Evolutionary conservation across 1,140 invertebrate species (phyloP).

Genomic region (Chironomus tepperi): DNA sequence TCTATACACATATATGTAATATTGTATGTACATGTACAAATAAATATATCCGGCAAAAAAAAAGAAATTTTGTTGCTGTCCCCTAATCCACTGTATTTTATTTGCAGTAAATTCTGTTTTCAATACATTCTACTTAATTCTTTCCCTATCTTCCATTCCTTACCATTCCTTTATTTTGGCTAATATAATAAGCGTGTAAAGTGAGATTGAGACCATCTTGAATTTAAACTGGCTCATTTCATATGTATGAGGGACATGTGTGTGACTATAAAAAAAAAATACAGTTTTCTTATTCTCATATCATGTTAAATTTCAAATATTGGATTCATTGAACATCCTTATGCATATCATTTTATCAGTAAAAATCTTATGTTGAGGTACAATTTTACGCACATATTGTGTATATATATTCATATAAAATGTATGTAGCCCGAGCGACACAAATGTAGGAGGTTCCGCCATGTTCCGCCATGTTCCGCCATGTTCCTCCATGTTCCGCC

Average conservation of each 20-base stretch:
- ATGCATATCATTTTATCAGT: not conserved
- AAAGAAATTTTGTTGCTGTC: constrained; percentile 19
- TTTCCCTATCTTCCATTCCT: too few species aligned
- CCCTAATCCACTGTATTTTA: constrained; percentile 22
- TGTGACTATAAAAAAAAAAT: constrained; percentile 14
- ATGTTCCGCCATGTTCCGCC: too few species aligned
- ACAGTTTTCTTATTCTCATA: not conserved
- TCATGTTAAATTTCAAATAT: constrained; percentile 9
- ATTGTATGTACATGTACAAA: too few species aligned
- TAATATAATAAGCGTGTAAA: not conserved
- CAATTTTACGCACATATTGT: not conserved
- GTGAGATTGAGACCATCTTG: constrained; percentile 5
- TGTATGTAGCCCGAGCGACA: too few species aligned
- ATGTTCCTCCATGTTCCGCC: too few species aligned
- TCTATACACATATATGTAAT: not conserved
- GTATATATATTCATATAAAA: constrained; percentile 3
- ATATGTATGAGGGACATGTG: constrained; percentile 12
- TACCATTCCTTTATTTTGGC: not conserved
- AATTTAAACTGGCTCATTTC: constrained; percentile 1
- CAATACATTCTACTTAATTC: not conserved
- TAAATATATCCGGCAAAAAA: constrained; percentile 1
- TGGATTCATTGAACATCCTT: not conserved
- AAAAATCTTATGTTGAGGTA: not conserved
- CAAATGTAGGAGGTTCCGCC: too few species aligned
- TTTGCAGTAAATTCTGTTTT: constrained; percentile 21